These are phyloP conservation scores for Epizoanthus illoricatus DNA, from an alignment of 92 coral and sea anemone genomes.

Conservation along the genomic window DNA sequence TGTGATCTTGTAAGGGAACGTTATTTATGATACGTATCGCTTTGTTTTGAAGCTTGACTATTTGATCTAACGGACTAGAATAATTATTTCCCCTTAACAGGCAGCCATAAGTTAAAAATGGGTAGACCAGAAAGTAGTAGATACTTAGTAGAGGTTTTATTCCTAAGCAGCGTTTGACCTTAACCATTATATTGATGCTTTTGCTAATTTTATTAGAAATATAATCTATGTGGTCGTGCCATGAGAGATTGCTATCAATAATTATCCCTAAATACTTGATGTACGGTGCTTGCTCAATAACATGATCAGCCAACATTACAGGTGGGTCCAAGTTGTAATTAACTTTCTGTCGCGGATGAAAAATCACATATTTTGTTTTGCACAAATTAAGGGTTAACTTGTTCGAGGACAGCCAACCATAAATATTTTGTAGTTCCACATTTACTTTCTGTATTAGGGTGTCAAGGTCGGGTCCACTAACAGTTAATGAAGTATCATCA, in stretches of 20 bases:
- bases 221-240: slow-evolving; percentile 33
- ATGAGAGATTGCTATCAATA: not conserved
- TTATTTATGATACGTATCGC: slow-evolving; percentile 33
- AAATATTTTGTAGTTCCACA: slow-evolving; percentile 9
- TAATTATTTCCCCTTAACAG: slow-evolving; percentile 19
- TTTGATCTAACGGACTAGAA: slow-evolving; percentile 16
- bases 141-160: not conserved
- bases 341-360: slow-evolving; percentile 11
- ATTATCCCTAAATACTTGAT: slow-evolving; percentile 7
- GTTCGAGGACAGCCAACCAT: slow-evolving; percentile 17
- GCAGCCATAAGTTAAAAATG: slow-evolving; percentile 2
- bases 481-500: slow-evolving; percentile 31
- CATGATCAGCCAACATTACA: slow-evolving; percentile 24
- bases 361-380: slow-evolving; percentile 7
- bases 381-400: slow-evolving; percentile 12
- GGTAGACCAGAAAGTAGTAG: slow-evolving; percentile 11
- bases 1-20: slow-evolving; percentile 23
- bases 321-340: slow-evolving; percentile 11
- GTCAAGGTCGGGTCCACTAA: slow-evolving; percentile 30
- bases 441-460: slow-evolving; percentile 26
- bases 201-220: slow-evolving; percentile 22
- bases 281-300: not conserved
- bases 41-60: slow-evolving; percentile 36
- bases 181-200: slow-evolving; percentile 19
- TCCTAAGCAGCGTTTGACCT: slow-evolving; percentile 16